Evolutionary conservation across 1,140 invertebrate species (phyloP).

Genomic region (Drosophila truncata): DNA sequence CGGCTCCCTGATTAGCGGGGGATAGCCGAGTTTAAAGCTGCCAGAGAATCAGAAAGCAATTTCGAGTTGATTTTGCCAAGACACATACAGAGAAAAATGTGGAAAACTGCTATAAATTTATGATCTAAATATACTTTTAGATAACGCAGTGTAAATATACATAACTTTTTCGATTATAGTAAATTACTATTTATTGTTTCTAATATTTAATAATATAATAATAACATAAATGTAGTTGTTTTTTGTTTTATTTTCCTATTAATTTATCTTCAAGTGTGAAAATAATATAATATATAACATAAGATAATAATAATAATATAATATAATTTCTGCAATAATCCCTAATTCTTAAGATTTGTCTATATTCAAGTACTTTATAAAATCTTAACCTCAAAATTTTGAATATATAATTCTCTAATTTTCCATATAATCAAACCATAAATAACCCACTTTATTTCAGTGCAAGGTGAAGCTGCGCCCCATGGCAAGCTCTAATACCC

Average conservation of each 20-base stretch:
- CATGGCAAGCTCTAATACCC: slow-evolving; percentile 8
- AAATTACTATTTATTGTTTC: rapidly evolving
- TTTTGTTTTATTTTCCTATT: too few relatives aligned
- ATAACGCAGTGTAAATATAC: too few relatives aligned
- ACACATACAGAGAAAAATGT: neutral
- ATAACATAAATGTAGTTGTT: too few relatives aligned
- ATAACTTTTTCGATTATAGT: neutral
- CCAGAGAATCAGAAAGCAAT: slow-evolving; percentile 23
- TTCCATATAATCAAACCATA: neutral
- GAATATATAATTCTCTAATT: neutral
- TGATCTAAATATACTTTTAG: neutral
- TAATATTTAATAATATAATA: too few relatives aligned
- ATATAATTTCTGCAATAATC: too few relatives aligned
- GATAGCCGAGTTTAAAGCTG: slow-evolving; percentile 20
- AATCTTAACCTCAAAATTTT: too few relatives aligned
- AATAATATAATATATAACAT: too few relatives aligned
- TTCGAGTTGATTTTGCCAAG: neutral
- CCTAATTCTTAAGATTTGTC: neutral
- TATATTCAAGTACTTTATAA: neutral
- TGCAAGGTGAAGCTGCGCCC: neutral
- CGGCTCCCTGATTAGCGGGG: slow-evolving; percentile 4
- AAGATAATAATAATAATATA: too few relatives aligned
- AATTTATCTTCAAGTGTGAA: too few relatives aligned
- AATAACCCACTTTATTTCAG: neutral
- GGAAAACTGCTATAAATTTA: neutral